Base-by-base conservation (phyloP, 1,140 invertebrate species). In the Sitophilus oryzae region DNA sequence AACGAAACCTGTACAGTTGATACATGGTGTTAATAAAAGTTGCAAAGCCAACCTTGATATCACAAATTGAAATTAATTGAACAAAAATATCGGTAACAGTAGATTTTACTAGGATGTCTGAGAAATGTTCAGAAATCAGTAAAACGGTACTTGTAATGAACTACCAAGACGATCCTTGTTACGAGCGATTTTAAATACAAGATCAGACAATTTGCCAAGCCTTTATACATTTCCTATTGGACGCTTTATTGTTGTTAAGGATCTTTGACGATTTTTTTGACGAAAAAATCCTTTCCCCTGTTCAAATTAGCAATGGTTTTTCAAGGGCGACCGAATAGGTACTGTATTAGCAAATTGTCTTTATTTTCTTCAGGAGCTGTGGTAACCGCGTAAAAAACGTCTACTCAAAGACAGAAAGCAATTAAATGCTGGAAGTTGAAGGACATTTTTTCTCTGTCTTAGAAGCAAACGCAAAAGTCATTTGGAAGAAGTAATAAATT, bases 241-340 rank as follows among this genome's bases (percentile, higher is more conserved):
- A 5, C 47, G 41, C 49, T 49, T 42, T 47, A 38, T 54, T 42
- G 47, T 38, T 49, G 25, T 45, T 45, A 49, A 45, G 53, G 45
- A 56, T 49, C 46, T 45, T 42, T 56, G 42, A 43, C 53, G 46
- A 56, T 49, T 56, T 56, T n/a, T 30, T 30, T 49, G 30, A 35
- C 45, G 30, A 56, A 56, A 54, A 54, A 54, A 54, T 54, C 52
- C 52, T 54, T 56, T 56, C 46, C 43, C 46, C 49, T 38, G 19
- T 48, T 56, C 53, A 37, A 15, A 49, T 56, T 56, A 56, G 40
- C 45, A 43, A 49, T 44, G 53, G 53, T 56, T 49, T 56, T 49
- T 56, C 53, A 56, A 56, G 53, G 53, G 45, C 53, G 34, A 49
- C 9, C 38, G 19, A 56, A 20, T 48, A n/a, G n/a, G n/a, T n/a